phyloP scores from a whole-genome alignment of 92 coral and sea anemone genomes.

The Paragorgia papillata region DNA sequence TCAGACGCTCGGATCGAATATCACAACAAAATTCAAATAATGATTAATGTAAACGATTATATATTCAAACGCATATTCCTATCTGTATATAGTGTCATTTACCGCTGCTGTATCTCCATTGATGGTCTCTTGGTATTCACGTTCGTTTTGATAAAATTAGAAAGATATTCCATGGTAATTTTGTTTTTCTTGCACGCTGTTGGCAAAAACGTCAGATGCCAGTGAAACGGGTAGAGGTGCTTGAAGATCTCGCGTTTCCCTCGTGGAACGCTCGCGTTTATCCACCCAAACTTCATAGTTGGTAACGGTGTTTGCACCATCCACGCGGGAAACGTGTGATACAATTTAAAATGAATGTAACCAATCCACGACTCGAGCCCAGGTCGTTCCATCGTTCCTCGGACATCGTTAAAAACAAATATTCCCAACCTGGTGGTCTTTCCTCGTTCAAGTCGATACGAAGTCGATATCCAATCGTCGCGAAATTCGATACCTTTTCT shows the following conservation, averaged over 20 bases:
- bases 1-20: too few species aligned
- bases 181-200: constrained; percentile 42
- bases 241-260: constrained; percentile 55
- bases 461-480: constrained; percentile 38
- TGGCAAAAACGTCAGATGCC: constrained; percentile 66
- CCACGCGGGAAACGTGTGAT: constrained; percentile 65
- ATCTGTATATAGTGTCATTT: too few species aligned
- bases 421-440: constrained; percentile 44
- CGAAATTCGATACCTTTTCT: constrained; percentile 31
- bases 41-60: too few species aligned
- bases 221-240: constrained; percentile 52
- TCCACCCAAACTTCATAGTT: constrained; percentile 47
- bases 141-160: background rate
- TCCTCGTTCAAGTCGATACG: background rate
- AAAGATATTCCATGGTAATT: background rate
- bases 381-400: constrained; percentile 55
- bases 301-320: constrained; percentile 56
- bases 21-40: too few species aligned
- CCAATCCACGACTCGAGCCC: constrained; percentile 63
- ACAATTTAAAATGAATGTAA: constrained; percentile 47
- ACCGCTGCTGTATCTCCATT: too few species aligned
- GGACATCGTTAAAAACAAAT: constrained; percentile 51
- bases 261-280: constrained; percentile 53
- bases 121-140: background rate
- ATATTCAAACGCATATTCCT: too few species aligned